Evolutionary conservation across 2,797 vertebrate species (phyloP).

Genomic region (Rhynchotus rufescens): DNA sequence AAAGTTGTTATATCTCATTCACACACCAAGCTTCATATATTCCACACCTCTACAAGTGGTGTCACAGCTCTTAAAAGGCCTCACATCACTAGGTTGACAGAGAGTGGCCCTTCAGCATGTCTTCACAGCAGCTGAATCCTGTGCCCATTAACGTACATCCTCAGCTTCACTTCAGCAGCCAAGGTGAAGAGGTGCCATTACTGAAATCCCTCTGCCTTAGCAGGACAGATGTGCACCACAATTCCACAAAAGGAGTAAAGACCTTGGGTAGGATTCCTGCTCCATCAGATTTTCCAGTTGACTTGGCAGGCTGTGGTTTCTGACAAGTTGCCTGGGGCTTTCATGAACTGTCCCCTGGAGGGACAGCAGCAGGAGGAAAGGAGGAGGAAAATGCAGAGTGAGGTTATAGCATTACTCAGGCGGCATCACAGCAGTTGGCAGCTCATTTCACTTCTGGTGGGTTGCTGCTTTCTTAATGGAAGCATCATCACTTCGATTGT

Average conservation of each 20-base stretch:
- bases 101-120: not conserved
- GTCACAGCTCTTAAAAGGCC: not conserved
- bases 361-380: not conserved
- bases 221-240: not conserved
- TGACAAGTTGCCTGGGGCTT: not conserved
- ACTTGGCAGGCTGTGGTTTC: too few species aligned
- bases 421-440: accelerated
- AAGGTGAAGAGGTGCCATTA: not conserved
- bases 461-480: not conserved
- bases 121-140: not conserved
- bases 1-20: not conserved
- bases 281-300: not conserved
- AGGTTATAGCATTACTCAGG: not conserved
- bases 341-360: not conserved
- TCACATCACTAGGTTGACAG: not conserved
- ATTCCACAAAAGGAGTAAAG: not conserved
- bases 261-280: not conserved
- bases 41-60: not conserved
- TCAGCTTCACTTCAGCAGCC: not conserved
- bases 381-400: not conserved
- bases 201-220: too few species aligned
- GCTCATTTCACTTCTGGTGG: not conserved
- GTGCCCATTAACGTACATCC: too few species aligned
- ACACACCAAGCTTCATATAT: not conserved
- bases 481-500: not conserved